Percentiles rank a stretch among this genome's conserved stretches.
phyloP scores from a whole-genome alignment of 2,888 invertebrate species.

The Artemia sinica region DNA sequence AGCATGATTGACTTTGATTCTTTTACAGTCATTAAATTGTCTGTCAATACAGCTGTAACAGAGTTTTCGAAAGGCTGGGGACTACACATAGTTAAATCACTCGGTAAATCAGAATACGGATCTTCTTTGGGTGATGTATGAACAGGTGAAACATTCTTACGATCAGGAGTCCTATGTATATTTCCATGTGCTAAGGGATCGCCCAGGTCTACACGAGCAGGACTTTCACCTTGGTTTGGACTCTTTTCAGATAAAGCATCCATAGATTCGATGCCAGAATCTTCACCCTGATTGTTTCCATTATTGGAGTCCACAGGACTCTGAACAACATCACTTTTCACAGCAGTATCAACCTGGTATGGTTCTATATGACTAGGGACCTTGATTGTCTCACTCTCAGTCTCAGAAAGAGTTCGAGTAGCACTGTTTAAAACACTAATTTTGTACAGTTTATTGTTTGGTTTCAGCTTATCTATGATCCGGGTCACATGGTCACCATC shows the following conservation, averaged over 20 bases:
- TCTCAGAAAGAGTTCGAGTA: constrained; percentile 9
- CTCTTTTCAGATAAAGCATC: constrained; percentile 81
- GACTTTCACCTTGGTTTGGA: constrained; percentile 65
- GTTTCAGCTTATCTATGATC: not conserved
- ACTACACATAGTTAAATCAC: constrained; percentile 12
- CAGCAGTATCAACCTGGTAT: constrained; percentile 15
- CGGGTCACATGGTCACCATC: not conserved
- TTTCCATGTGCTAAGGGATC: not conserved
- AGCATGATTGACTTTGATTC: not conserved
- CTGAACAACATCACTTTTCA: constrained; percentile 17
- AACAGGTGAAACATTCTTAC: not conserved
- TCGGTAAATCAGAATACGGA: not conserved
- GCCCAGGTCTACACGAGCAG: constrained; percentile 30
- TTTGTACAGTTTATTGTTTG: constrained; percentile 8
- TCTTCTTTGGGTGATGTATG: constrained; percentile 6
- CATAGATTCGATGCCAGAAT: constrained; percentile 82
- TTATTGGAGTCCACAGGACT: constrained; percentile 25
- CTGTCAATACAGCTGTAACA: not conserved
- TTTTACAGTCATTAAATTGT: not conserved
- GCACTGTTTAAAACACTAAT: constrained; percentile 12
- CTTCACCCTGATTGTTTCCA: constrained; percentile 49
- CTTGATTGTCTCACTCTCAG: constrained; percentile 11
- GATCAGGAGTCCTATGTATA: not conserved
- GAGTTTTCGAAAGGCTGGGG: constrained; percentile 5
- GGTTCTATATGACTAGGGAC: not conserved